Conservation (phyloP, 2,888 invertebrate genomes). For the Habroteleia sp. region DNA sequence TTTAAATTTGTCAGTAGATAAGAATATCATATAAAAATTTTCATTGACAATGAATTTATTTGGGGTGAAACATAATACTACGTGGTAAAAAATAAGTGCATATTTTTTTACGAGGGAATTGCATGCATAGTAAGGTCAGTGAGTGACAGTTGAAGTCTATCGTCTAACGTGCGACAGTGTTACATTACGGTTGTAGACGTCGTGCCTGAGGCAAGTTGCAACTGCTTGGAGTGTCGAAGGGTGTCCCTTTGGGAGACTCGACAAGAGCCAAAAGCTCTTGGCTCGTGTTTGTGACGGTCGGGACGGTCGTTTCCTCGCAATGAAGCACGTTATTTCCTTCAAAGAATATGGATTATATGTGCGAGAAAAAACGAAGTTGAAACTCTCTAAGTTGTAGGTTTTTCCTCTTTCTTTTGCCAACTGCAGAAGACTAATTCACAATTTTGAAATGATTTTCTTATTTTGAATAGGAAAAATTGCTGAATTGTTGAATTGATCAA, state of each 20-base stretch:
- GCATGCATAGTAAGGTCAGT: conserved; percentile 58
- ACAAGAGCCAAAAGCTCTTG: conserved; percentile 69
- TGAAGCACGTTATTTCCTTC: conserved; percentile 73
- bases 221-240: conserved; percentile 66
- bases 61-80: conserved; percentile 27
- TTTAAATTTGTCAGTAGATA: no score
- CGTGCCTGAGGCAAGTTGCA: conserved; percentile 61
- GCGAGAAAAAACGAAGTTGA: conserved; percentile 68
- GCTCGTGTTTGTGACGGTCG: conserved; percentile 64
- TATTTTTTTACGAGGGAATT: conserved; percentile 35
- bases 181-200: conserved; percentile 58
- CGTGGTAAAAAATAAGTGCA: conserved; percentile 43
- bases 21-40: background rate
- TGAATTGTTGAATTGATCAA: conserved; percentile 9
- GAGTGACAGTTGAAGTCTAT: conserved; percentile 60
- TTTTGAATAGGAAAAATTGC: conserved; percentile 8
- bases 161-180: conserved; percentile 54
- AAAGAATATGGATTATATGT: conserved; percentile 78
- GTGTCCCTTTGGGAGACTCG: conserved; percentile 63
- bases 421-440: conserved; percentile 67
- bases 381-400: conserved; percentile 31
- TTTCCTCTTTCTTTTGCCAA: conserved; percentile 12
- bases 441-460: conserved; percentile 9
- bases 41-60: conserved; percentile 28
- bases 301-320: conserved; percentile 69